A percentile compares a stretch with the other conserved stretches of the same genome.
These are phyloP conservation scores for Drosophila athabasca DNA, from an alignment of 1,140 invertebrate species.

Conservation along the genomic window DNA sequence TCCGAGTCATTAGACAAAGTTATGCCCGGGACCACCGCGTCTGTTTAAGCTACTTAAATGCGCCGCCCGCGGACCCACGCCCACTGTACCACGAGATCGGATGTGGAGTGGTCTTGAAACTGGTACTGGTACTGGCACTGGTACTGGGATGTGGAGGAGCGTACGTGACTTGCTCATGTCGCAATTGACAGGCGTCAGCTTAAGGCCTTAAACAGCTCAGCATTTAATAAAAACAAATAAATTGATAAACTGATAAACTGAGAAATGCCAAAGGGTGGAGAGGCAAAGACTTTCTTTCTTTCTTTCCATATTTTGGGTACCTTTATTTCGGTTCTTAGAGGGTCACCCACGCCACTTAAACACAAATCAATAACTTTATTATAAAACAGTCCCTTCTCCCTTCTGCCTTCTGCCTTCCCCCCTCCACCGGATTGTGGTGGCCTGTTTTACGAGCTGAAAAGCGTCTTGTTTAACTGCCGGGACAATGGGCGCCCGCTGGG, in stretches of 20 bases:
- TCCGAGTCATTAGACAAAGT: constrained; percentile 83
- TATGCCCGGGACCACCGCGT: constrained; percentile 79
- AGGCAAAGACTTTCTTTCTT: constrained; percentile 44
- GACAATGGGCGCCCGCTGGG: constrained; percentile 75
- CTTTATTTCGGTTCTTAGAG: neutral
- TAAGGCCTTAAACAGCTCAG: constrained; percentile 58
- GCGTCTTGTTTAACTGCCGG: constrained; percentile 79
- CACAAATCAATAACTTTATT: constrained; percentile 82
- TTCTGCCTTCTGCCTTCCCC: too few species aligned
- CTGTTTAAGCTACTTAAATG: constrained; percentile 82
- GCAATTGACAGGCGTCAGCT: constrained; percentile 74
- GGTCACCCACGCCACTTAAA: constrained; percentile 73
- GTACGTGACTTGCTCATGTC: constrained; percentile 69
- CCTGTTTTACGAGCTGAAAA: constrained; percentile 80
- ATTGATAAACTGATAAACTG: constrained; percentile 62
- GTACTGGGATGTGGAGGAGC: neutral
- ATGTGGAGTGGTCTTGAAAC: constrained; percentile 5
- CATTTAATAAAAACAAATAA: constrained; percentile 78
- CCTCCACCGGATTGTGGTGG: constrained; percentile 13
- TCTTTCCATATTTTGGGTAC: constrained; percentile 27
- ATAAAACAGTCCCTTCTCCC: constrained; percentile 29
- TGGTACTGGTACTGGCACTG: neutral
- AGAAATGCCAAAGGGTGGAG: constrained; percentile 46
- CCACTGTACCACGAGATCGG: constrained; percentile 26
- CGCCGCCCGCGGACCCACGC: constrained; percentile 41